Base-by-base conservation (phyloP, 2,113 vertebrate genomes). In the Terrapene triunguis region DNA sequence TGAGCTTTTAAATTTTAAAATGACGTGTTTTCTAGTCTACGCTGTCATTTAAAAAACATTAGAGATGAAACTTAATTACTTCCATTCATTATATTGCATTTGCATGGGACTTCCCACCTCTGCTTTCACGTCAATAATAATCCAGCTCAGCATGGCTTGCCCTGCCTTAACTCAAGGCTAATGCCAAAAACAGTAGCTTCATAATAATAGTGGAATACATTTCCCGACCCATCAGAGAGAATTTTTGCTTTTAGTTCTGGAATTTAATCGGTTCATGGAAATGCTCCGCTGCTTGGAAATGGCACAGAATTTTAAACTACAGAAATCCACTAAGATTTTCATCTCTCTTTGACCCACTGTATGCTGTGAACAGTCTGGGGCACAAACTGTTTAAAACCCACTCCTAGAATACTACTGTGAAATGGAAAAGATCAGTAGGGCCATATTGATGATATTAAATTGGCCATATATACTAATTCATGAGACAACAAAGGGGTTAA, bases 11-110 rank as follows among this genome's bases (percentile, higher is more conserved):
- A 62, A 93, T 87, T 85, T 55, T 35, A 24, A 82, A 80, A 90
- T 95, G 95, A 97, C 82, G 89, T 95, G 94, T 85, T 96, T 97
- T 95, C 96, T 85, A 82, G 89, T 59, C 94, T 92, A 84, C 51
- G 95, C 79, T 54, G 11, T 86, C 88, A 84, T 92, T 93, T 51
- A 38, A 72, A 38, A 62, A 0, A 1, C 92, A 38, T 59, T n/a
- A 32, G 54, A 6, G 51, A 94, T 94, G 95, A 94, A 96, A 94
- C 94, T 93, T 90, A 96, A 95, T 96, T 96, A 87, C 94, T 35
- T 8, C 95, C 90, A 94, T 96, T 95, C 65, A 72, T 72, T 72
- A 38, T 38, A 72, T 22, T 38, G n/a, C 19, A 10, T 38, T 72
- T n/a, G 62, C 0, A 55, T 55, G 94, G 90, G 69, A 85, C 89